Evolutionary conservation across 2,888 invertebrate genomes (phyloP), one percentile per base, ranked within the genome.

Genomic region (Ophioninae sp.): DNA sequence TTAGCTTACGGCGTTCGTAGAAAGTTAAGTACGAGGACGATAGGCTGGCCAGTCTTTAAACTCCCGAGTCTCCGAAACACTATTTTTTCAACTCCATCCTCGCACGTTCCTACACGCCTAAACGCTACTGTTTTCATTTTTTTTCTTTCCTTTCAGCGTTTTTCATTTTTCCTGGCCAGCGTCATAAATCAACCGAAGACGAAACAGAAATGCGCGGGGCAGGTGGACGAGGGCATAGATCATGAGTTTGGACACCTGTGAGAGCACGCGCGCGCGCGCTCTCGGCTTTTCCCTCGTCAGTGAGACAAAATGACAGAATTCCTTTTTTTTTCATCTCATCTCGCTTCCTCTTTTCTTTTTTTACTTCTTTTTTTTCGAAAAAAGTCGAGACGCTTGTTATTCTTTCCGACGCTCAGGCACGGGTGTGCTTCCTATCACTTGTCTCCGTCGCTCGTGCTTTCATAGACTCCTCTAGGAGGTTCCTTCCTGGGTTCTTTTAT

Each of bases 201-300:
- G 61, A 68, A 65, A 64, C 58, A 61, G 75, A 72, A 81, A 82
- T 68, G 79, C 58, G 68, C 41, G 67, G 44, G 59, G 79, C 84
- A 81, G 82, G 82, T 84, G 84, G 79, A 84, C 75, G 73, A 59
- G 76, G 58, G 51, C 81, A 81, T 84, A 84, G 81, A 84, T 84
- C 81, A 84, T 67, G 39, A 44, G 67, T 69, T 73, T 51, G 63
- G 79, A 84, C 81, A 84, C 84, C 79, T 84, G 84, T 72, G 75
- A 59, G 75, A 37, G 41, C 51, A 65, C 76, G 23, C 56, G 71
- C 67, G 22, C 58, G 20, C 30, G 30, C 30, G 30, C 3, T 30
- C 30, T 30, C 30, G 30, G 30, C 30, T 30, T 79, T 63, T 63
- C 23, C 44, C 56, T 71, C 41, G 10, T 51, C 37, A 69, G 69